Evolutionary conservation across 2,888 invertebrate genomes (phyloP), one percentile per base, ranked within the genome.

Genomic region (Neoscelio sp.): DNA sequence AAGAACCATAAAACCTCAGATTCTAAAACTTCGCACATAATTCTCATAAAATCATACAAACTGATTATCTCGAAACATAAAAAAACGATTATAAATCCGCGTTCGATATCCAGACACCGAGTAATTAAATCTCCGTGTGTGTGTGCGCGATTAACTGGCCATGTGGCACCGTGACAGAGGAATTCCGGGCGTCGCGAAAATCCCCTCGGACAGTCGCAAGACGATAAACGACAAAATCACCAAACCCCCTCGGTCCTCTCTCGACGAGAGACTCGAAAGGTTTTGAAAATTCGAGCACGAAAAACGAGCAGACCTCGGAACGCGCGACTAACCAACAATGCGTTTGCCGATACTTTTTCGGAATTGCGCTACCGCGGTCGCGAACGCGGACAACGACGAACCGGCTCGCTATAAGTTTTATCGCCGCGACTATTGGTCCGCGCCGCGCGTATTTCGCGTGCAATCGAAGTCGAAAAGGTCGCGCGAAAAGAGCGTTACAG

Each of bases 401-500:
- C 10, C 23, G 28, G n/a, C 33, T 2, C 33, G 33, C 3, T 17
- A 26, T n/a, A 10, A 26, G 58, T 48, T 56, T n/a, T n/a, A n/a
- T n/a, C n/a, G n/a, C n/a, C n/a, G n/a, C n/a, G n/a, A n/a, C n/a
- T n/a, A n/a, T n/a, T n/a, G n/a, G n/a, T n/a, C n/a, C n/a, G n/a
- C n/a, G n/a, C n/a, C n/a, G n/a, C n/a, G 64, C 56, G 40, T 79
- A 78, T 80, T 82, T 83, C 42, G 82, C 46, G 78, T 35, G 78
- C 82, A 84, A 85, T 85, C 84, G 84, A 80, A 74, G 74, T 7
- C 20, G 78, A 81, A 91, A 92, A 92, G 92, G 92, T 92, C 92
- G 92, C 92, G 92, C 91, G 91, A 91, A 88, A 87, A 84, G 83
- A 83, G 82, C 82, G 77, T 78, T 76, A 23, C 18, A 80, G 86